Conservation (phyloP, 92 coral and sea anemone genomes). For the Scolanthus callimorphus region DNA sequence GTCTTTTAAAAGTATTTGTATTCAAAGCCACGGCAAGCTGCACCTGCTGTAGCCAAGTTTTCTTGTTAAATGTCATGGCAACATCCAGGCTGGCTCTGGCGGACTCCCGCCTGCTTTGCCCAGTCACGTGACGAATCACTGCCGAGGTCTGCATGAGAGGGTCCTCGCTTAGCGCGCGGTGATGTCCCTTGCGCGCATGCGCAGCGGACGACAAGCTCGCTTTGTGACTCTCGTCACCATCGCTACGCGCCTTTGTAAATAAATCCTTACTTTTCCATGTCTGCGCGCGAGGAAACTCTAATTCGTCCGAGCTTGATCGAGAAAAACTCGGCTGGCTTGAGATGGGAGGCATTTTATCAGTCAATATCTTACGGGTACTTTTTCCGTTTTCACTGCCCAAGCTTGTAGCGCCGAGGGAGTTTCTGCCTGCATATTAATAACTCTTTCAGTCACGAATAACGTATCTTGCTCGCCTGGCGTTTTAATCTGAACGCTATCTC, state of each 20-base stretch:
- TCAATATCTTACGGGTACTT: too few species aligned
- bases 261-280: conserved; percentile 17
- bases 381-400: too few species aligned
- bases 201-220: conserved; percentile 10
- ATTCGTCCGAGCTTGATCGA: conserved; percentile 5
- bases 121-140: conserved; percentile 69
- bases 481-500: too few species aligned
- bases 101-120: conserved; percentile 67
- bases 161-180: conserved; percentile 59
- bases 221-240: conserved; percentile 17
- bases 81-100: conserved; percentile 84
- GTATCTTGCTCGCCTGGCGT: conserved; percentile 10
- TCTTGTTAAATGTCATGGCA: conserved; percentile 82
- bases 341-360: conserved; percentile 1
- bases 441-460: conserved; percentile 54
- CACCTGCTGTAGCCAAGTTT: conserved; percentile 87
- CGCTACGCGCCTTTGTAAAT: conserved; percentile 40
- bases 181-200: not conserved
- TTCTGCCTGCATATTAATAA: too few species aligned
- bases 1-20: conserved; percentile 77
- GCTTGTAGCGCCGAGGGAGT: too few species aligned
- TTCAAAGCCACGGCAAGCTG: conserved; percentile 86
- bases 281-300: not conserved
- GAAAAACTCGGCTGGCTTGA: not conserved
- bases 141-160: conserved; percentile 51